Evolutionary conservation across 2,113 vertebrate genomes (phyloP).

Genomic region (Equus przewalskii): DNA sequence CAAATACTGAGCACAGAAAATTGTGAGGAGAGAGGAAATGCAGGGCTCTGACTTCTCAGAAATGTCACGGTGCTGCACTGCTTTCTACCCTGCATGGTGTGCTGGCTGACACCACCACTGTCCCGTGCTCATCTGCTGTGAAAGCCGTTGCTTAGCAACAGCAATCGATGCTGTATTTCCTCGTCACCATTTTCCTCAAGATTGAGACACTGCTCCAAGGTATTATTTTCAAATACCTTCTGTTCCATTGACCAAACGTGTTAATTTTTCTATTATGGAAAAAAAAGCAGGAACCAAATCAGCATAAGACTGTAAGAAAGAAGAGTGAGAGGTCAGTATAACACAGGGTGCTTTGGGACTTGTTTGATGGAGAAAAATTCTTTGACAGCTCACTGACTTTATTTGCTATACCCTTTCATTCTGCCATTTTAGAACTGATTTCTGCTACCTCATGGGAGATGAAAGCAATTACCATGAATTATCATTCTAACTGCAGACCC

Average conservation of each 20-base stretch:
- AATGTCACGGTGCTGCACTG: slow-evolving; percentile 50
- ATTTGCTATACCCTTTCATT: slow-evolving; percentile 87
- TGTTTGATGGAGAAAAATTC: slow-evolving; percentile 86
- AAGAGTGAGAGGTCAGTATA: slow-evolving; percentile 77
- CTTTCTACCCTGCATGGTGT: slow-evolving; percentile 59
- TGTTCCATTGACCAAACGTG: slow-evolving; percentile 76
- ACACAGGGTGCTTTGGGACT: slow-evolving; percentile 78
- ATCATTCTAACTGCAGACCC: slow-evolving; percentile 86
- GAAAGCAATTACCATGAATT: slow-evolving; percentile 87
- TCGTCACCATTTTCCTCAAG: slow-evolving; percentile 81
- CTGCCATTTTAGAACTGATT: slow-evolving; percentile 87
- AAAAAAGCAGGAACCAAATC: slow-evolving; percentile 54
- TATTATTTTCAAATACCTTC: slow-evolving; percentile 82
- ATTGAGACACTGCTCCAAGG: slow-evolving; percentile 81
- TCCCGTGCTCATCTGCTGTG: slow-evolving; percentile 83
- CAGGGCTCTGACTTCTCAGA: slow-evolving; percentile 51
- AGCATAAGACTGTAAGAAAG: neutral
- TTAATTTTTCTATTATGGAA: slow-evolving; percentile 56
- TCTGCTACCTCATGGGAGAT: slow-evolving; percentile 82
- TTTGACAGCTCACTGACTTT: slow-evolving; percentile 89
- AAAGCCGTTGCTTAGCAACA: slow-evolving; percentile 90
- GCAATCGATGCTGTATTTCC: slow-evolving; percentile 85
- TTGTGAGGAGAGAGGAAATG: slow-evolving; percentile 41
- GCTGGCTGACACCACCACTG: slow-evolving; percentile 78
- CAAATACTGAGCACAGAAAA: slow-evolving; percentile 1